Conservation (phyloP, 2,797 vertebrate species). For the Hyperoplus lanceolatus region DNA sequence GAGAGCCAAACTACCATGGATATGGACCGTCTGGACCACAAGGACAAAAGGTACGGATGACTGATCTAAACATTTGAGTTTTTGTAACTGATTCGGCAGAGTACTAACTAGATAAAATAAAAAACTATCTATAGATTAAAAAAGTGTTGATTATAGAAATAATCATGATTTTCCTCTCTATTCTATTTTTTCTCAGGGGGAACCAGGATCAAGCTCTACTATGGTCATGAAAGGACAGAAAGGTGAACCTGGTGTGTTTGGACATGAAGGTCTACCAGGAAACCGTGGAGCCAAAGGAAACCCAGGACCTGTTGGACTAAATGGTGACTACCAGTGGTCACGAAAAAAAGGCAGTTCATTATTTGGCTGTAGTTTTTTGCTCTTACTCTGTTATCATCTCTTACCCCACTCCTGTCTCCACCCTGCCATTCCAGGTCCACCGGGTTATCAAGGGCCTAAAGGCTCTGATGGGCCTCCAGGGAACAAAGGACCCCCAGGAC, state of each 20-base stretch:
- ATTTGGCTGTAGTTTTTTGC: neutral
- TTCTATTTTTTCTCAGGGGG: slow-evolving; percentile 66
- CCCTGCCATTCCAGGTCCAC: slow-evolving; percentile 79
- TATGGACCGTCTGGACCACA: slow-evolving; percentile 61
- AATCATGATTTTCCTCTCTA: neutral
- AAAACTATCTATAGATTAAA: neutral
- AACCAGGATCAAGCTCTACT: slow-evolving; percentile 45
- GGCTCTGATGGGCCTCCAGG: slow-evolving; percentile 84
- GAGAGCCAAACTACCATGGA: slow-evolving; percentile 55
- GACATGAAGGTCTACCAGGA: slow-evolving; percentile 61
- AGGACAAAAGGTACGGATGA: slow-evolving; percentile 73
- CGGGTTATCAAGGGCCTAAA: slow-evolving; percentile 86
- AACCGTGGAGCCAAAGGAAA: slow-evolving; percentile 64
- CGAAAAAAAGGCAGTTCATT: neutral
- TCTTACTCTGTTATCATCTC: neutral
- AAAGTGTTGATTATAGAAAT: neutral
- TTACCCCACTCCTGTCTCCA: neutral
- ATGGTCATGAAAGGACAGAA: slow-evolving; percentile 66
- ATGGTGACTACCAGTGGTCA: slow-evolving; percentile 55
- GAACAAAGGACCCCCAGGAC: slow-evolving; percentile 64
- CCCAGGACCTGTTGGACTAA: slow-evolving; percentile 62
- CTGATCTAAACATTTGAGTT: neutral
- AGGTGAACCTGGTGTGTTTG: slow-evolving; percentile 68
- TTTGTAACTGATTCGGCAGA: neutral
- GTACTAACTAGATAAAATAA: neutral